Base-by-base conservation (phyloP, 2,797 vertebrate genomes). In the Cirrhinus mrigala region DNA sequence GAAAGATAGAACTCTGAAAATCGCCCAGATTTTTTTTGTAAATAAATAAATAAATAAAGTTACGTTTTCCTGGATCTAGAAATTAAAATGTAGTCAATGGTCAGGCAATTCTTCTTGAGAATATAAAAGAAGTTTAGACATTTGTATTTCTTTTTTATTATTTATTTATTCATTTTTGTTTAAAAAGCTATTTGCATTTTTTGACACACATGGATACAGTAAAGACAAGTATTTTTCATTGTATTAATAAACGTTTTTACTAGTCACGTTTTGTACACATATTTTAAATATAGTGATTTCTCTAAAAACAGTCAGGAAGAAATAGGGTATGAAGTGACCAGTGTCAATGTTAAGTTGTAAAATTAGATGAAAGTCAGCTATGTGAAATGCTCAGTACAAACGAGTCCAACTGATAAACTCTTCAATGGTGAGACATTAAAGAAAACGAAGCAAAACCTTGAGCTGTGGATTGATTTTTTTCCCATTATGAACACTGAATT, bases 391-490 rank as follows among this genome's bases (percentile, higher is more conserved):
- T 33, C 48, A 37, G 33, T 37, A 37, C 33, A 37, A 37, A 37
- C 33, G 33, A 37, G 33, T 37, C 22, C 20, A n/a, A 71, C 69
- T 50, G 46, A 74, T 14, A 0, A 44, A 44, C 22, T 44, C 68
- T 44, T 44, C 37, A 40, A 16, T 75, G 27, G 7, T 12, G 48
- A 52, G 10, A 20, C 71, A 20, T 74, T 27, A 75, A 54, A 75
- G 27, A 33, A 75, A 64, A 22, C 6, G 10, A 75, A 75, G 3
- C 8, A 54, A 29, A 71, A 4, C 66, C 20, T 20, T 74, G 71
- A 75, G n/a, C 69, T 52, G 50, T 20, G 1, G 50, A 75, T 75
- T 75, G 73, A 75, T 75, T 75, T 75, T 48, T 22, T 69, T 0
- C 5, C 16, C 27, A 20, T 75, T 54, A 54, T 75, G 50, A 54